Percentiles rank a stretch among this genome's conserved stretches.
phyloP scores from a whole-genome alignment of 2,113 vertebrate species.

The Phalacrocorax pelagicus region DNA sequence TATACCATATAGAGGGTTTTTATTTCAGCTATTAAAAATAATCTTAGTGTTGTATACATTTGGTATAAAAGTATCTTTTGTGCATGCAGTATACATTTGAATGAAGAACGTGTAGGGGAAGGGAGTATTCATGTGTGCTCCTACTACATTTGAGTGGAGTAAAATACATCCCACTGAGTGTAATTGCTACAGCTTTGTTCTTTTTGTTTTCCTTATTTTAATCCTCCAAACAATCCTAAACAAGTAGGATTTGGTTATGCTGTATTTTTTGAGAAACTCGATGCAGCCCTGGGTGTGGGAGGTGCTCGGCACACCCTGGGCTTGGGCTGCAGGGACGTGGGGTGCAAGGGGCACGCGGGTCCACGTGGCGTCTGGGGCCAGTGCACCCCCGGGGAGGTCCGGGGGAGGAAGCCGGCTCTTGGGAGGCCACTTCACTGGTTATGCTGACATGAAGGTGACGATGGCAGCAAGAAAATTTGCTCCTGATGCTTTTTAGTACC shows the following conservation, averaged over 20 bases:
- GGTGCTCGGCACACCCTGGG: background rate
- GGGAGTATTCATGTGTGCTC: background rate
- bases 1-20: background rate
- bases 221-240: background rate
- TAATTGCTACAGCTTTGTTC: background rate
- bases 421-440: background rate
- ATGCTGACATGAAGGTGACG: rapidly evolving
- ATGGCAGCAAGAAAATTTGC: background rate
- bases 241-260: background rate
- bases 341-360: rapidly evolving
- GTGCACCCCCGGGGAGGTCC: rapidly evolving
- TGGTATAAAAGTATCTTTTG: background rate
- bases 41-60: background rate
- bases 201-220: background rate
- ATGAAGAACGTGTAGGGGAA: background rate
- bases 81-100: background rate
- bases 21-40: background rate
- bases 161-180: background rate
- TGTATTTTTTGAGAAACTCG: background rate
- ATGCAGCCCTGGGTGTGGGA: background rate
- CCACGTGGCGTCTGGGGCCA: background rate
- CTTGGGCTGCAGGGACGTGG: background rate
- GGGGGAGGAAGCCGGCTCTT: background rate
- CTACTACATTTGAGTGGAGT: background rate
- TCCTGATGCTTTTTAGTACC: background rate